These are phyloP conservation scores for Charanyca ferruginea DNA, from an alignment of 2,888 invertebrate genomes.

Conservation along the genomic window DNA sequence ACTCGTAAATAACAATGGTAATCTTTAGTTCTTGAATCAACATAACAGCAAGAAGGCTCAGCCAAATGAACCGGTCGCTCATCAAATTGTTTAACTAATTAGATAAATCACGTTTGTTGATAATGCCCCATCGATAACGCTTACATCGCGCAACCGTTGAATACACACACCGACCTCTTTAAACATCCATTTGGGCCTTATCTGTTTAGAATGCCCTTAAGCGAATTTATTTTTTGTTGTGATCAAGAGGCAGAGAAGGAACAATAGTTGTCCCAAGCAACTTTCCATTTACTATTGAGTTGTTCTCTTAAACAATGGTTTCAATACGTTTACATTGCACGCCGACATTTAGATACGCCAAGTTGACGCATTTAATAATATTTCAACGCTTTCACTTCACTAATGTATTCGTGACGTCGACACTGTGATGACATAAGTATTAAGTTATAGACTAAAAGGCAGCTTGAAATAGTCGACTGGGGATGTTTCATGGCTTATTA, in stretches of 20 bases:
- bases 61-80: constrained; percentile 28
- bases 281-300: constrained; percentile 54
- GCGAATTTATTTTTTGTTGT: constrained; percentile 64
- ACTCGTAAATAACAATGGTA: constrained; percentile 20
- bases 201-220: constrained; percentile 60
- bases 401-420: constrained; percentile 48
- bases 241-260: constrained; percentile 44
- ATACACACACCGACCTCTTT: constrained; percentile 65
- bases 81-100: constrained; percentile 55
- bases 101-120: constrained; percentile 63
- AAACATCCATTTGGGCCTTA: constrained; percentile 68
- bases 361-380: constrained; percentile 55
- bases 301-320: constrained; percentile 53
- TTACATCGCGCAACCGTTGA: constrained; percentile 65
- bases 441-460: constrained; percentile 54
- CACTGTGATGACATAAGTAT: constrained; percentile 57
- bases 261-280: constrained; percentile 46
- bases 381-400: constrained; percentile 58
- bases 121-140: constrained; percentile 64
- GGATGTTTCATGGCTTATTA: constrained; percentile 55
- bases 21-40: constrained; percentile 26
- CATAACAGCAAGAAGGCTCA: constrained; percentile 10
- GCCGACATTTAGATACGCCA: constrained; percentile 62
- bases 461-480: constrained; percentile 35
- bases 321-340: constrained; percentile 49